These are phyloP conservation scores for Channa maculata DNA, from an alignment of 2,113 vertebrate genomes.

Conservation along the genomic window DNA sequence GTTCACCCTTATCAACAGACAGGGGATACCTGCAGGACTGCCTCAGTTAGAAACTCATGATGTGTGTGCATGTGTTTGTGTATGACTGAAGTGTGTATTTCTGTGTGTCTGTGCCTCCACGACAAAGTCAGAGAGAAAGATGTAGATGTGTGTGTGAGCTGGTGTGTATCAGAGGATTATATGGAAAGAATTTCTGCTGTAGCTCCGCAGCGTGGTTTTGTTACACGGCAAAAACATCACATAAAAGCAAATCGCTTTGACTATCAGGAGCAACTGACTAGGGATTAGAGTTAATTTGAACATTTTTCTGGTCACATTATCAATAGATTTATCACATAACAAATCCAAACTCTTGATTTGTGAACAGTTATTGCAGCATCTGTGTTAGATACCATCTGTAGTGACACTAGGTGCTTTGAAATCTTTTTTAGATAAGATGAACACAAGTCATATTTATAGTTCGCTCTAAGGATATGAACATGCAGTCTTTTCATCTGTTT, in stretches of 20 bases:
- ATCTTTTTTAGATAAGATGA: slow-evolving; percentile 5
- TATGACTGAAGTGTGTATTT: not conserved
- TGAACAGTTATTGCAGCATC: not conserved
- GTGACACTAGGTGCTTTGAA: slow-evolving; percentile 13
- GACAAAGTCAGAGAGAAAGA: slow-evolving; percentile 13
- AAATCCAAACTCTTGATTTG: not conserved
- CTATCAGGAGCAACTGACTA: slow-evolving; percentile 20
- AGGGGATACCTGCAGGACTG: slow-evolving; percentile 41
- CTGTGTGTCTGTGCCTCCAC: slow-evolving; percentile 21
- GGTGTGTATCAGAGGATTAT: slow-evolving; percentile 30
- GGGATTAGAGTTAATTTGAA: slow-evolving; percentile 38
- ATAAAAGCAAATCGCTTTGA: slow-evolving; percentile 23
- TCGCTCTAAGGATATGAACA: not conserved
- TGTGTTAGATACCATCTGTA: slow-evolving; percentile 18
- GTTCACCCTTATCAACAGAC: slow-evolving; percentile 49
- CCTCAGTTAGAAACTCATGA: slow-evolving; percentile 18
- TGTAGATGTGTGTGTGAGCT: slow-evolving; percentile 10
- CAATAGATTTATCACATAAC: slow-evolving; percentile 7
- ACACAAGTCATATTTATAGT: not conserved
- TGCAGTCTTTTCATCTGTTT: not conserved
- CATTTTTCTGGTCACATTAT: slow-evolving; percentile 18
- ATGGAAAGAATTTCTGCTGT: not conserved
- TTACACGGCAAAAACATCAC: not conserved
- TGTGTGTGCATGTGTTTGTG: not conserved
- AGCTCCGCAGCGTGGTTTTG: slow-evolving; percentile 11